Percentiles rank a stretch among this genome's conserved stretches.
Conservation (phyloP, 2,888 invertebrate genomes). For the Slavum lentiscoides region DNA sequence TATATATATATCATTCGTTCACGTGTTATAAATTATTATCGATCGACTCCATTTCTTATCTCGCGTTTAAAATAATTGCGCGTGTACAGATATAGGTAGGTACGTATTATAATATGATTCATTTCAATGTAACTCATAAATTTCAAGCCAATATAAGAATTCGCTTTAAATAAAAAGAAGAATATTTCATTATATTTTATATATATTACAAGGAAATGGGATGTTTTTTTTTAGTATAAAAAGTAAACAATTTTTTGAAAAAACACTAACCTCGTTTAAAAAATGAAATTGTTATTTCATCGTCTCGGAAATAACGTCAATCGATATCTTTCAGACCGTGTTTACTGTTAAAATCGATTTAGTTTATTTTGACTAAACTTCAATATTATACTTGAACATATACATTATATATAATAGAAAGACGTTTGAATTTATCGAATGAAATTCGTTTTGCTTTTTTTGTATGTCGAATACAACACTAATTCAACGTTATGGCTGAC, state of each 20-base stretch:
- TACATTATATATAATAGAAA: not conserved
- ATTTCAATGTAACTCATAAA: no score
- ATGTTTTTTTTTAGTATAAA: no score
- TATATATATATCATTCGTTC: no score
- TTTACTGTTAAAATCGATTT: not conserved
- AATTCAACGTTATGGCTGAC: not conserved
- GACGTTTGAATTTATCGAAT: not conserved
- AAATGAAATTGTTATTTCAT: not conserved
- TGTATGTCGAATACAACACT: not conserved
- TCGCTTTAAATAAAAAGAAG: no score
- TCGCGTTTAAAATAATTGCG: not conserved
- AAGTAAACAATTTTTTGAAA: no score
- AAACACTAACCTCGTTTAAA: not conserved
- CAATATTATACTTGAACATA: not conserved
- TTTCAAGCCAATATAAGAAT: no score
- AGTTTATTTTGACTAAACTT: not conserved
- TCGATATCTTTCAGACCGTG: not conserved
- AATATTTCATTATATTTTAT: no score
- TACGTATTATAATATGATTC: no score
- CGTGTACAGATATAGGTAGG: no score
- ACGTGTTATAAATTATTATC: not conserved
- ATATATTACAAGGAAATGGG: no score
- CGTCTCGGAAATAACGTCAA: not conserved
- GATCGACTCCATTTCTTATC: not conserved
- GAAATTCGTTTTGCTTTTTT: constrained; percentile 21